Evolutionary conservation across 2,888 invertebrate genomes (phyloP), one percentile per base, ranked within the genome.

Genomic region (Drosophila ustulata): DNA sequence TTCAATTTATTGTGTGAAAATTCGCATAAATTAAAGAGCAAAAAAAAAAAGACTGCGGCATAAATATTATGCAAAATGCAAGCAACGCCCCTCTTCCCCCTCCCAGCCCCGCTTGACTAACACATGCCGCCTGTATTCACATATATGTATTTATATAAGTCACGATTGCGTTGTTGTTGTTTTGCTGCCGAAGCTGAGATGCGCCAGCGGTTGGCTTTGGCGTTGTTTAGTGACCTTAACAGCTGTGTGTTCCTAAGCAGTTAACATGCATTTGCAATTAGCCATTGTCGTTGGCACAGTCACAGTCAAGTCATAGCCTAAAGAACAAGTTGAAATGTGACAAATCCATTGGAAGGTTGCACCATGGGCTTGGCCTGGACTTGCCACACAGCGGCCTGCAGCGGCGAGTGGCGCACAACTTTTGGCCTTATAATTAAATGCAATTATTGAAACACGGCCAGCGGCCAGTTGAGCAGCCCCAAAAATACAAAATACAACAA

Each of bases 341-440:
- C 87, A 82, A 82, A 82, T 83, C 74, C 73, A 49, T 50, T 64
- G 75, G 73, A 76, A 76, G 78, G 78, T 66, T 76, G 77, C 11
- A 49, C 47, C 52, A 34, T 64, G 78, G 78, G 74, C 76, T 73
- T 73, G 75, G 75, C 75, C 75, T 63, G 75, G 74, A 61, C 66
- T 39, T 71, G 72, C 58, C 62, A 28, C 57, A 57, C 11, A 37
- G 58, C 4, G 52, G 71, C 78, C 77, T 67, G 75, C 52, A 62
- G 67, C 71, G 25, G 52, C 32, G 41, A 51, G 55, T 61, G 59
- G 71, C 62, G 46, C 46, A 52, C n/a, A 63, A 67, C 57, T 56
- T 78, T 76, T 75, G 79, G 81, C 78, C 77, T 88, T 86, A 84
- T 90, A 91, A 90, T 90, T 90, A 90, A 90, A 90, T 89, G 90